Evolutionary conservation across 2,888 invertebrate species (phyloP).

Genomic region (Mayetiola destructor): DNA sequence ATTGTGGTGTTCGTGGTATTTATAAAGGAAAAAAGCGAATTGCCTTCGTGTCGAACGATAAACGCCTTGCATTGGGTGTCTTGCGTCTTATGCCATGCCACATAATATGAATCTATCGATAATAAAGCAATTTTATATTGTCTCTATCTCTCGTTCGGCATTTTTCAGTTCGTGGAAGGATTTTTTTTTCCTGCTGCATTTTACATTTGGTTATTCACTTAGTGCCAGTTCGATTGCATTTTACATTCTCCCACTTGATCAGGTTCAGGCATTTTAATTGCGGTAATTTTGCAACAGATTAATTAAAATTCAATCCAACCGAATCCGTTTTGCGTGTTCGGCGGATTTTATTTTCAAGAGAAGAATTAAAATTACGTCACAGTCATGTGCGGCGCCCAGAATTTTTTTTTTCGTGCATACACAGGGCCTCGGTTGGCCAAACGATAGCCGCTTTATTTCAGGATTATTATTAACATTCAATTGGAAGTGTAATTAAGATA

Average conservation of each 20-base stretch:
- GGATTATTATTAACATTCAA: constrained; percentile 8
- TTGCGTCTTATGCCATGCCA: no score
- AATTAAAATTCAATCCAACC: not conserved
- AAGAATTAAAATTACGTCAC: no score
- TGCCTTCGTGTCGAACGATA: no score
- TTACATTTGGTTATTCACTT: no score
- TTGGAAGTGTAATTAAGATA: constrained; percentile 10
- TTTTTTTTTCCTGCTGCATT: not conserved
- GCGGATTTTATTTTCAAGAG: not conserved
- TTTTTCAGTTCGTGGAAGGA: not conserved
- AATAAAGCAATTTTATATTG: not conserved
- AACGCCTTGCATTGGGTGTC: no score
- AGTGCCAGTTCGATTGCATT: not conserved
- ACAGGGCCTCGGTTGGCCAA: no score
- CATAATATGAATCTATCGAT: constrained; percentile 6
- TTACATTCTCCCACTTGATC: not conserved
- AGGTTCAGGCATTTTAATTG: constrained; percentile 9
- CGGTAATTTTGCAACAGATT: not conserved
- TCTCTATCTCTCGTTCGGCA: not conserved
- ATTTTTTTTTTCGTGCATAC: not conserved
- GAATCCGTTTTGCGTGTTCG: not conserved
- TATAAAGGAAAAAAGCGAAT: no score
- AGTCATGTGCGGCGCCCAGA: no score
- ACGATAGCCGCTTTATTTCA: constrained; percentile 7
- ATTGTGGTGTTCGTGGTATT: no score